These are phyloP conservation scores for Zaprionus vittiger DNA, from an alignment of 1,140 invertebrate species.

Conservation along the genomic window DNA sequence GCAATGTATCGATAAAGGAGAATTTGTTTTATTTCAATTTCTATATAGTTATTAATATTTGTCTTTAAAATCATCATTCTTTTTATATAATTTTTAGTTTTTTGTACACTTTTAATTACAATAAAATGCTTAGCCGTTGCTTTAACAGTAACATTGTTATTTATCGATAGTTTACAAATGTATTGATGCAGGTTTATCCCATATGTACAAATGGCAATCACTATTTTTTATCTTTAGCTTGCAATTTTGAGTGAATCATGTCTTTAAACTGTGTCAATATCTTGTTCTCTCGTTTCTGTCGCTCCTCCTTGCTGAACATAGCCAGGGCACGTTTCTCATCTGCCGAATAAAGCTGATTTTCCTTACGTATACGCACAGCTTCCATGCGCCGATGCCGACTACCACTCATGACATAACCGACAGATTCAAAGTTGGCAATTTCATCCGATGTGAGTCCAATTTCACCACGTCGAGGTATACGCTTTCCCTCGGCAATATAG, in stretches of 20 bases:
- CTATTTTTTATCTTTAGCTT: constrained; percentile 82
- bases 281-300: constrained; percentile 97
- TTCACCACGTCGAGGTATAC: constrained; percentile 98
- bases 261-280: constrained; percentile 98
- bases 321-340: constrained; percentile 99
- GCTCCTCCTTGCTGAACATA: constrained; percentile 99
- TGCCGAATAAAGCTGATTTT: constrained; percentile 99
- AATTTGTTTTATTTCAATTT: background rate
- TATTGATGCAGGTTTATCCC: background rate
- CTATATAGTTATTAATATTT: background rate
- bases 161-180: constrained; percentile 8
- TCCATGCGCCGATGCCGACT: constrained; percentile 99
- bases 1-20: background rate
- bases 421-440: constrained; percentile 96
- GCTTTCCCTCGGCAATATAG: constrained; percentile 98
- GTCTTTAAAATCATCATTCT: background rate
- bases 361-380: constrained; percentile 99
- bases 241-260: constrained; percentile 91
- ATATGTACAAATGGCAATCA: constrained; percentile 1
- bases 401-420: constrained; percentile 99
- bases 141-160: background rate
- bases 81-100: background rate
- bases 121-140: background rate
- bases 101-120: background rate
- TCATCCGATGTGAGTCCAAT: constrained; percentile 98